Evolutionary conservation across 2,888 invertebrate species (phyloP), one percentile per base, ranked within the genome.

Genomic region (Epirrhoe alternata): DNA sequence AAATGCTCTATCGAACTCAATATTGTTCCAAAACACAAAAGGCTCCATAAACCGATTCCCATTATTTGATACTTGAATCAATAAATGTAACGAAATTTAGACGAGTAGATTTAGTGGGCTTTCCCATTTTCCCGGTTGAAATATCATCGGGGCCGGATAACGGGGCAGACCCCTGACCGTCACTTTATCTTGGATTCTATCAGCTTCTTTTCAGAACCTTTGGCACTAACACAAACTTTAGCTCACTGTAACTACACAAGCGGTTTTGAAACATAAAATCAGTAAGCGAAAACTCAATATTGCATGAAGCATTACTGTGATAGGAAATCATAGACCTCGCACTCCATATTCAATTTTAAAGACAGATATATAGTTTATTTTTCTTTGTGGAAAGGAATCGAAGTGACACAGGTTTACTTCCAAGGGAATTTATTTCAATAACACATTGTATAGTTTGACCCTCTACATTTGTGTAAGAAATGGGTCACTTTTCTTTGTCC

Each of bases 141-240:
- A 81, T 82, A 81, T 81, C 77, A 76, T 71, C 66, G 69, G 69
- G 71, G 66, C 61, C 69, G 71, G 77, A 81, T 82, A 83, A 54
- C 69, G 70, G 74, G 67, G 66, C 66, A 70, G 77, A 80, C 81
- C 83, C 74, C 70, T 79, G 82, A 77, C 81, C 83, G 78, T 62
- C 71, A 74, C 70, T 81, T 81, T 81, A 83, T 82, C 82, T 71
- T 54, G 62, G 73, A 61, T 68, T 77, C 78, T 74, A 81, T 82
- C 82, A 77, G 76, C 72, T 24, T 76, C 51, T 38, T 73, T 75
- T 71, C 74, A 58, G 71, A 72, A 72, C 72, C 73, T 69, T 71
- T 64, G 51, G 14, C 61, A 66, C 16, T 54, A 50, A 59, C 24
- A 50, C 33, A 6, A 31, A 56, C 57, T 47, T 16, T 16, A 47